phyloP scores from a whole-genome alignment of 2,888 invertebrate genomes.

The Gastracanthus pulcherrimus region DNA sequence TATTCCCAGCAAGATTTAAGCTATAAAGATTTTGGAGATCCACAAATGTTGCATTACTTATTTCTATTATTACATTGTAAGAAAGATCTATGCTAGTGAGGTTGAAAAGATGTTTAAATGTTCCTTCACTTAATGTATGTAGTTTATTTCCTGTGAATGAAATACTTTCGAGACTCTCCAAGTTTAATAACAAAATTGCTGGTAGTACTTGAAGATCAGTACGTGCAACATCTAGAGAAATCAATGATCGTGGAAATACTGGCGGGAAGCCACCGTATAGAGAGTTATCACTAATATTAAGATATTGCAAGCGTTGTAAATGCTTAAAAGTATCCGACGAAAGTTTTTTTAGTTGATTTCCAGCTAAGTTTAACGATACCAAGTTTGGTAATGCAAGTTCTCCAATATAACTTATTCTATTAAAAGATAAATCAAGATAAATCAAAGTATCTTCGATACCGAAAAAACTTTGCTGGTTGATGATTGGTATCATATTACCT shows the following conservation, averaged over 20 bases:
- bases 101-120: slow-evolving; percentile 88
- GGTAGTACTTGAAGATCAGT: slow-evolving; percentile 87
- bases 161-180: slow-evolving; percentile 83
- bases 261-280: slow-evolving; percentile 86
- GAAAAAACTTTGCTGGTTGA: slow-evolving; percentile 86
- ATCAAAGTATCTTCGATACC: slow-evolving; percentile 87
- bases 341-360: slow-evolving; percentile 87
- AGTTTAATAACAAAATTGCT: slow-evolving; percentile 85
- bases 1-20: slow-evolving; percentile 87
- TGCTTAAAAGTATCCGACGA: slow-evolving; percentile 84
- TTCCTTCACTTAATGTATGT: slow-evolving; percentile 85
- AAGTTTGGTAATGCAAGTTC: slow-evolving; percentile 83
- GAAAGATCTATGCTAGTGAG: slow-evolving; percentile 88
- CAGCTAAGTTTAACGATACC: slow-evolving; percentile 86
- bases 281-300: slow-evolving; percentile 88
- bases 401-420: slow-evolving; percentile 84
- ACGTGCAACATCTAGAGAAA: slow-evolving; percentile 86
- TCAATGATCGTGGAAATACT: slow-evolving; percentile 77
- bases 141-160: slow-evolving; percentile 86
- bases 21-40: slow-evolving; percentile 87
- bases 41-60: slow-evolving; percentile 87
- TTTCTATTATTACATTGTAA: slow-evolving; percentile 87
- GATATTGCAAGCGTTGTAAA: slow-evolving; percentile 83
- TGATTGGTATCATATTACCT: slow-evolving; percentile 86
- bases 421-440: slow-evolving; percentile 86